Evolutionary conservation across 92 coral and sea anemone genomes (phyloP).

Genomic region (Phymanthus crucifer): DNA sequence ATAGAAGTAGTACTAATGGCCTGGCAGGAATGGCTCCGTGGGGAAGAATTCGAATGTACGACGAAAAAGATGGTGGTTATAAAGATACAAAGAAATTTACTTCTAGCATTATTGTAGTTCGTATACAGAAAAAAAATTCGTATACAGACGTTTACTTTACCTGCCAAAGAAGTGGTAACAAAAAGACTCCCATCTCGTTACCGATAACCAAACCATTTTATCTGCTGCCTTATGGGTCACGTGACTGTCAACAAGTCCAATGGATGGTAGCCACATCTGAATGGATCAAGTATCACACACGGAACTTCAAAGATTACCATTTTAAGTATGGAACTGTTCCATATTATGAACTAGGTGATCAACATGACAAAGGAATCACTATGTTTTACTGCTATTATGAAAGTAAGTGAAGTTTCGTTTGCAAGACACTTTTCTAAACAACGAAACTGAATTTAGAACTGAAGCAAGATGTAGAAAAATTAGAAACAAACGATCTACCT

Average conservation of each 20-base stretch:
- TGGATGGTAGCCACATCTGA: slow-evolving; percentile 57
- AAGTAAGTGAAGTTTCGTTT: not conserved
- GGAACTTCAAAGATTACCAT: not conserved
- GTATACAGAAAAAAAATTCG: not conserved
- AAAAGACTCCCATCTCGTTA: slow-evolving; percentile 30
- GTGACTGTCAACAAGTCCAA: slow-evolving; percentile 62
- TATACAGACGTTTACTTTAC: not conserved
- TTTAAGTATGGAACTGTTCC: not conserved
- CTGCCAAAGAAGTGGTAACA: not conserved
- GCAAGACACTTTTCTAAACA: no score
- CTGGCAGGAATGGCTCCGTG: not conserved
- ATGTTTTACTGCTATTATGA: slow-evolving; percentile 7
- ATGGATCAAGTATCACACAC: slow-evolving; percentile 39
- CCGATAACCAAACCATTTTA: slow-evolving; percentile 58
- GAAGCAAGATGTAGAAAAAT: no score
- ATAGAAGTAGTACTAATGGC: not conserved
- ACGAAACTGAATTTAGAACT: no score
- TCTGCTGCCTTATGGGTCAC: slow-evolving; percentile 57
- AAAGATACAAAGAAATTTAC: no score
- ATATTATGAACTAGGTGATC: not conserved
- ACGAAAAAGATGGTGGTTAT: not conserved
- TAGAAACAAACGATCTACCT: no score
- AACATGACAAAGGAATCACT: not conserved
- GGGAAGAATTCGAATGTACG: not conserved
- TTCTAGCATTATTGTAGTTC: no score